These are phyloP conservation scores for Coranthus polyacanthus DNA, from an alignment of 2,797 vertebrate species.

Conservation along the genomic window DNA sequence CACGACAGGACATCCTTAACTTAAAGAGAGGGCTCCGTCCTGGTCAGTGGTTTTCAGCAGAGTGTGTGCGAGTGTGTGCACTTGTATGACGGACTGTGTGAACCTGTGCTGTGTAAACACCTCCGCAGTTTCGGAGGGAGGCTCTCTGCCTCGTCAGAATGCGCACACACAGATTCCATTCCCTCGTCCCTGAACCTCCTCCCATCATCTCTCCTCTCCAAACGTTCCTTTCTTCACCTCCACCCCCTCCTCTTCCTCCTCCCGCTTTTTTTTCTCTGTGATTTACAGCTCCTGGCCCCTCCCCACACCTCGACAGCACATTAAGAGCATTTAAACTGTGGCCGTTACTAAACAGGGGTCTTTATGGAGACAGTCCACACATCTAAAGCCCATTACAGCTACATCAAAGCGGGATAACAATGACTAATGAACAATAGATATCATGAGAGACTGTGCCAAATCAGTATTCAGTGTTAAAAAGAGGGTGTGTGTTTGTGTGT, in stretches of 20 bases:
- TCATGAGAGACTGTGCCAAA: conserved; percentile 77
- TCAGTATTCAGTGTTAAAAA: conserved; percentile 70
- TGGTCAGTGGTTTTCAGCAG: conserved; percentile 12
- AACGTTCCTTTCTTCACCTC: conserved; percentile 58
- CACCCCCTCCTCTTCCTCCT: neutral
- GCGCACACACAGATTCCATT: conserved; percentile 75
- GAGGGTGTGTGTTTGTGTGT: conserved; percentile 25
- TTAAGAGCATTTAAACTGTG: conserved; percentile 82
- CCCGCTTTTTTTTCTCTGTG: conserved; percentile 37
- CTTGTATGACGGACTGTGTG: conserved; percentile 46
- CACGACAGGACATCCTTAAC: conserved; percentile 54
- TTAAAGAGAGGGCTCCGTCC: conserved; percentile 18
- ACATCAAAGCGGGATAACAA: conserved; percentile 81
- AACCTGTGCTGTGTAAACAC: conserved; percentile 76
- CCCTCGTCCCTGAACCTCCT: conserved; percentile 59
- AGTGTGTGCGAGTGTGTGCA: conserved; percentile 28
- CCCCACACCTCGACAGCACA: conserved; percentile 77
- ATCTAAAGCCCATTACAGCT: conserved; percentile 82
- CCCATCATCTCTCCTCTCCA: conserved; percentile 30
- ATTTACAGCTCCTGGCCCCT: conserved; percentile 77
- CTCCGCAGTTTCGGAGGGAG: conserved; percentile 67
- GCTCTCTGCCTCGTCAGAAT: conserved; percentile 70
- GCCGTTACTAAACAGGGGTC: conserved; percentile 81
- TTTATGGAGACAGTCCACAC: conserved; percentile 78
- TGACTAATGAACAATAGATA: conserved; percentile 85